Conservation (phyloP, 2,797 vertebrate species). For the Urophycis tenuis region DNA sequence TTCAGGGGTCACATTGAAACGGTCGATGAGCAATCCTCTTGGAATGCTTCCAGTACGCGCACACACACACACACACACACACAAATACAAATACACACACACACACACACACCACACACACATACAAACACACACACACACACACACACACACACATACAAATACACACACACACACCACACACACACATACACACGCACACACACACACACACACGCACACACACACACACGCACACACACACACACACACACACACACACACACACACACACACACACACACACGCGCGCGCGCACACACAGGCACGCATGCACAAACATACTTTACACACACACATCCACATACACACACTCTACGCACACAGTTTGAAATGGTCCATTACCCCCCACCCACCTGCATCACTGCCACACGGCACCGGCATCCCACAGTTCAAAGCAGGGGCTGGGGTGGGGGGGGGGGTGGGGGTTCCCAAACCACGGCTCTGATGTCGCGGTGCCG, state of each 20-base stretch:
- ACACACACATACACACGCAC: not conserved
- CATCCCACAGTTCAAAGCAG: conserved; percentile 5
- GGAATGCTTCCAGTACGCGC: conserved; percentile 14
- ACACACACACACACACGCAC: not conserved
- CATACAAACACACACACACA: conserved; percentile 2
- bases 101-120: not conserved
- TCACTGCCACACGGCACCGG: conserved; percentile 29
- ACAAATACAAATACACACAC: not conserved
- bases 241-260: conserved; percentile 6
- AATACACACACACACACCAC: not conserved
- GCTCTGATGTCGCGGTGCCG: not conserved
- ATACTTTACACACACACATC: not conserved
- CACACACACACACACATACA: not conserved
- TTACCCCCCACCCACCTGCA: conserved; percentile 19
- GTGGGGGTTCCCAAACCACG: not conserved
- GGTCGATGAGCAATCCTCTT: conserved; percentile 2
- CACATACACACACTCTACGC: not conserved
- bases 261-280: not conserved
- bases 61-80: conserved; percentile 7
- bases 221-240: not conserved
- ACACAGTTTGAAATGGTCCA: conserved; percentile 9
- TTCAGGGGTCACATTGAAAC: conserved; percentile 25
- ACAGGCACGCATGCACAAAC: too few species aligned
- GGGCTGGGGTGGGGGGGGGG: not conserved
- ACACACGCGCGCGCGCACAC: too few species aligned